Evolutionary conservation across 92 coral and sea anemone genomes (phyloP), one percentile per base, ranked within the genome.

Genomic region (Paragorgia papillata): DNA sequence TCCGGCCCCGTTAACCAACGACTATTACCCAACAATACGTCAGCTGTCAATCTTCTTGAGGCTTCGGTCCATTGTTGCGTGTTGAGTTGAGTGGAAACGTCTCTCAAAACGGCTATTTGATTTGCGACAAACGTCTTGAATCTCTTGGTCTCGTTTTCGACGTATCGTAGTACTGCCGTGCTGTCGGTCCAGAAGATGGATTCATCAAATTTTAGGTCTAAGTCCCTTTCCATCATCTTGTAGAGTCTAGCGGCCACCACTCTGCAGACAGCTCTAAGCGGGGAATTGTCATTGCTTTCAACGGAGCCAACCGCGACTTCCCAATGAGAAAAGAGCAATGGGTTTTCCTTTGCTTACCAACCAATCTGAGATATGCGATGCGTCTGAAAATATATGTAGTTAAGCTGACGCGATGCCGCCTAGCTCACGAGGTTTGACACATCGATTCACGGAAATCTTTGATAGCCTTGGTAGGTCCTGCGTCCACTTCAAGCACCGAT

Each of bases 291-390:
- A 68, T 24, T 43, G 31, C 24, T 29, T 68, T 68, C 22, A 48
- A 24, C 3, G 75, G 75, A 2, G 75, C 75, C 57, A 68, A 21
- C 37, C 75, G 50, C 7, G 75, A 68, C 10, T 68, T 68, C 25
- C 57, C 74, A 26, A 68, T 68, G 5, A 68, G 9, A 14, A 68
- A 68, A 10, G 56, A 68, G 7, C 75, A 68, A 18, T 68, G 75
- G 9, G 12, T 66, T 8, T 9, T 22, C 1, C 56, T 53, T 40
- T 66, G 4, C 4, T 14, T 53, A 21, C 40, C 12, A n/a, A n/a
- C 49, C 5, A 40, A 4, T 9, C 55, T 9, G 8, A 66, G 57
- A 27, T 66, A 66, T 1, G 31, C 30, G 50, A 81, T 26, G 33
- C n/a, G n/a, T n/a, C n/a, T n/a, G n/a, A n/a, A n/a, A n/a, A n/a